A percentile compares a stretch with the other conserved stretches of the same genome.
These are phyloP conservation scores for Drosophila neotestacea DNA, from an alignment of 2,888 invertebrate genomes.

Conservation along the genomic window DNA sequence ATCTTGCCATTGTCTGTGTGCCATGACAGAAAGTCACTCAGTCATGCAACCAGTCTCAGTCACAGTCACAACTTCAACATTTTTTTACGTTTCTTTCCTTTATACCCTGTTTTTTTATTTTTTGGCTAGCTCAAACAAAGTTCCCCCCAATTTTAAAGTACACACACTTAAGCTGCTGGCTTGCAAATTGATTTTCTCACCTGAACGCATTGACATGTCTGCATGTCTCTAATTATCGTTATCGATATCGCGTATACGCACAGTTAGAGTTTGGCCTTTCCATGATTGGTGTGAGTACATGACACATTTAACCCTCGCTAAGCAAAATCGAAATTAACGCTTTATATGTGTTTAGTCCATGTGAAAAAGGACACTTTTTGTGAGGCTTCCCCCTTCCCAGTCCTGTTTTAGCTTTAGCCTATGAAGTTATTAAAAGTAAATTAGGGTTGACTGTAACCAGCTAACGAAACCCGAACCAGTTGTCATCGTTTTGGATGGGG, in stretches of 20 bases:
- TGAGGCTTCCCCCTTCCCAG: constrained; percentile 49
- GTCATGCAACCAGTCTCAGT: constrained; percentile 67
- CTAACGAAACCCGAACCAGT: constrained; percentile 66
- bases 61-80: constrained; percentile 18
- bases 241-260: constrained; percentile 75
- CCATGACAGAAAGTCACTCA: constrained; percentile 72
- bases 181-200: constrained; percentile 75
- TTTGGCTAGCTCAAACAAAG: constrained; percentile 14
- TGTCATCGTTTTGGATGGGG: constrained; percentile 31
- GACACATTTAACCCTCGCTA: constrained; percentile 74
- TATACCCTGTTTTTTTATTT: not conserved
- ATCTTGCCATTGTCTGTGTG: constrained; percentile 46
- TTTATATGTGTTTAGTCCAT: constrained; percentile 67
- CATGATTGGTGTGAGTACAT: not conserved
- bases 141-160: constrained; percentile 6
- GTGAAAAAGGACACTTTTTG: constrained; percentile 78
- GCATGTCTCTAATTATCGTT: constrained; percentile 73
- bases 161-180: constrained; percentile 18
- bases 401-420: constrained; percentile 44
- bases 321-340: constrained; percentile 77
- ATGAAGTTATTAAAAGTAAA: constrained; percentile 84
- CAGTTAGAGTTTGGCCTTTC: constrained; percentile 43
- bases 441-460: constrained; percentile 81
- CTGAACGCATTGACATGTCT: constrained; percentile 64
- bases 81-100: not conserved